Base-by-base conservation (phyloP, 2,113 vertebrate species). In the Atherinomorus stipes region DNA sequence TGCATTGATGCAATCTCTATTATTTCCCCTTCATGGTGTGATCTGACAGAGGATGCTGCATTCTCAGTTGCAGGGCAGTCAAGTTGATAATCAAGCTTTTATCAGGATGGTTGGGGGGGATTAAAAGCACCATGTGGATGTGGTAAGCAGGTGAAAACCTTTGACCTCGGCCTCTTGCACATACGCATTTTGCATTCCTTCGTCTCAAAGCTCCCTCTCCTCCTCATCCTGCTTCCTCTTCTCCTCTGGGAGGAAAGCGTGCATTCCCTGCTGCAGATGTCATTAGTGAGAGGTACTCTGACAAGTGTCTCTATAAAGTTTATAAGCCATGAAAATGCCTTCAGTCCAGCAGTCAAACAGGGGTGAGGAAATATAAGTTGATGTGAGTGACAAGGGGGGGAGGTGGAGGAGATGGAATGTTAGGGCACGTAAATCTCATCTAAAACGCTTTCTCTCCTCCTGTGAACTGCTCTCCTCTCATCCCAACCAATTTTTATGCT, bases 321-420 rank as follows among this genome's bases (percentile, higher is more conserved):
- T 94, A 94, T 89, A 85, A 89, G 92, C 84, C 91, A 85, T 95
- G 93, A 91, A 93, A 91, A 90, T 54, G 71, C 81, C 85, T 93
- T 88, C 74, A 85, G 88, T 51, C 59, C 70, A 54, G 76, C 60
- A 57, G 58, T 72, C 70, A 70, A 44, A 68, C 11, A 13, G 28
- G 67, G 45, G 53, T 65, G 53, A 54, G 51, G 58, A 72, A 62
- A 76, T 34, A 51, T 22, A 57, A 67, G 71, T 50, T 72, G 51
- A 59, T 31, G 51, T 80, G n/a, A 40, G 67, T 63, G 50, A 80
- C 64, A 76, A 66, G 51, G n/a, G 52, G 49, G 61, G 66, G 37
- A 11, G 45, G 64, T 64, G 79, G 67, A 65, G 64, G 53, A 57
- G 78, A 74, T 73, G 75, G 73, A 85, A 69, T 15, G 38, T 56